Evolutionary conservation across 1,140 invertebrate genomes (phyloP).

Genomic region (Eupeodes corollae): DNA sequence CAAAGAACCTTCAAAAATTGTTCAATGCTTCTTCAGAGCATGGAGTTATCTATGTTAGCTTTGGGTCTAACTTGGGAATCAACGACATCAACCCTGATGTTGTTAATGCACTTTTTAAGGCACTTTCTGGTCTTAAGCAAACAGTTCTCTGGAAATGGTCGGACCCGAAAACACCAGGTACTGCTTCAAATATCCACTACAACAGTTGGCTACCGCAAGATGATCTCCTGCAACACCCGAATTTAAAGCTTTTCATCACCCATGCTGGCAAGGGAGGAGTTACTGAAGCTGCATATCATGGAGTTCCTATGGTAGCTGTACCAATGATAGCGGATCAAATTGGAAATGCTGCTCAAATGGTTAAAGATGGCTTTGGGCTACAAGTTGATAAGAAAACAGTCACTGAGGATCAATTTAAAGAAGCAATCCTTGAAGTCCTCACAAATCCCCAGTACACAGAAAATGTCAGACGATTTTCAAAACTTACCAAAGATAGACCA

Average conservation of each 20-base stretch:
- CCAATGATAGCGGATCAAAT: slow-evolving; percentile 33
- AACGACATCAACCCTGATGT: slow-evolving; percentile 28
- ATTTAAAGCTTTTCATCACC: slow-evolving; percentile 39
- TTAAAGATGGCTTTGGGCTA: slow-evolving; percentile 9
- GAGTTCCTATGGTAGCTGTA: slow-evolving; percentile 39
- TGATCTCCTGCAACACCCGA: slow-evolving; percentile 39
- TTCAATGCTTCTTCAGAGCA: slow-evolving; percentile 34
- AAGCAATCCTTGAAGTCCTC: slow-evolving; percentile 12
- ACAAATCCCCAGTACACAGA: slow-evolving; percentile 11
- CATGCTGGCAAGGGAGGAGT: slow-evolving; percentile 42
- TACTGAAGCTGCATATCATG: slow-evolving; percentile 39
- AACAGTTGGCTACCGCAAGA: slow-evolving; percentile 46
- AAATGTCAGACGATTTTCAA: slow-evolving; percentile 13
- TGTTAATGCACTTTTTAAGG: slow-evolving; percentile 30
- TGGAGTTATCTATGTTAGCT: slow-evolving; percentile 47
- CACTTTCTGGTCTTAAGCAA: slow-evolving; percentile 37
- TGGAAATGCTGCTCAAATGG: slow-evolving; percentile 10
- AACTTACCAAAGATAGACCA: slow-evolving; percentile 26
- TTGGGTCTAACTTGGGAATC: slow-evolving; percentile 41
- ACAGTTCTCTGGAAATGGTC: slow-evolving; percentile 42
- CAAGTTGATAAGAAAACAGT: slow-evolving; percentile 15
- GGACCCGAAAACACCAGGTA: slow-evolving; percentile 21
- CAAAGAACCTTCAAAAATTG: slow-evolving; percentile 40
- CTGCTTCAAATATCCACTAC: slow-evolving; percentile 43
- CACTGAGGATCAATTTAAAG: slow-evolving; percentile 4